Evolutionary conservation across 2,113 vertebrate species (phyloP), one percentile per base, ranked within the genome.

Genomic region (Onychostruthus taczanowskii): DNA sequence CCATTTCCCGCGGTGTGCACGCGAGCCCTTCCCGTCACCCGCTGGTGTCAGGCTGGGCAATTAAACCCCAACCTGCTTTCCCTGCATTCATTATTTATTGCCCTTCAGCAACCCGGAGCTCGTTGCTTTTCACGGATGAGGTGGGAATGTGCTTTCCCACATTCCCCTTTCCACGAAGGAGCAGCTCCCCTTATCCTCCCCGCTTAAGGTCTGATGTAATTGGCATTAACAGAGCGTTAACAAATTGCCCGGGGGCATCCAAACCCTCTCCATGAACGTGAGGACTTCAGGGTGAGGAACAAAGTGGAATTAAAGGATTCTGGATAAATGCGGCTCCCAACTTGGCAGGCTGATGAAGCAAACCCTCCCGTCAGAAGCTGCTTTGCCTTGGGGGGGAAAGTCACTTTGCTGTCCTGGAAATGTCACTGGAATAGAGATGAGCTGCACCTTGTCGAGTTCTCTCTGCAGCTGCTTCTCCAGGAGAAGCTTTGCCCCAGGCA

Each of bases 191-290:
- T 46, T 4, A 12, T 17, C 33, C 46, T 66, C 83, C 3, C 0
- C 16, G 6, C 59, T 83, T 22, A 4, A 4, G 53, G 28, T 16
- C 90, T 62, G 79, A 58, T 74, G 46, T 61, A 74, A 93, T 83
- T 55, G 90, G 37, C 92, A 46, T 69, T 73, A 96, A 66, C 88
- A 49, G 82, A 80, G 85, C 50, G 4, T 93, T 95, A 94, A 88
- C 79, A 21, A 80, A 73, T 19, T 14, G 72, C 95, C 79, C 33
- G 26, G 67, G 46, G 94, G 39, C 87, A 85, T 59, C 90, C 90
- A 69, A 88, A 77, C 67, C 44, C 59, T 81, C 72, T 44, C 83
- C 55, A 3, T 3, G 17, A 92, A 76, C 41, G 23, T 5, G 62
- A 94, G 67, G 58, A 49, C 78, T 80, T 69, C 10, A 59, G 85